Base-by-base conservation (phyloP, 2,113 vertebrate genomes). In the Muntiacus reevesi region DNA sequence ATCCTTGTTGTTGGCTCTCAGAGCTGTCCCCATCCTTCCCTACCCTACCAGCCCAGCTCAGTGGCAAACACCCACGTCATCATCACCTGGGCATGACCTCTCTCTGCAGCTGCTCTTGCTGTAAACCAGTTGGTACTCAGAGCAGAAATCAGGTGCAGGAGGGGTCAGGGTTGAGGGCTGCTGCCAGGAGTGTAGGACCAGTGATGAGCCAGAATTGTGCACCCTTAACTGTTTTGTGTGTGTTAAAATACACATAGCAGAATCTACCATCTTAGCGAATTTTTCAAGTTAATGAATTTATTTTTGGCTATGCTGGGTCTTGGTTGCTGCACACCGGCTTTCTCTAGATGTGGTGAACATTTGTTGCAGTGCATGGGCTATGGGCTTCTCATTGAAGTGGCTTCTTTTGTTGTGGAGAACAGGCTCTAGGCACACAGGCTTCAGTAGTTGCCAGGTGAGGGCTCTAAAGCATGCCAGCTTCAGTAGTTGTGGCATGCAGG, bases 51-150 rank as follows among this genome's bases (percentile, higher is more conserved):
- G 25, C 71, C 71, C 40, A 43, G 71, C 60, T 62, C 60, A 33
- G 28, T 0, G 0, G 23, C 40, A 7, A 43, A 76, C 23, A 43
- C 36, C 33, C 40, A 15, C 2, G 0, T 76, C 40, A 76, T 76
- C 71, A 27, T 45, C 13, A 4, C 25, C 74, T 2, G 2, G 40
- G 74, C 2, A 2, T 15, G 23, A 25, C 40, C 74, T 76, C 74
- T 14, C 13, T 78, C 25, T 28, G 40, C 0, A 3, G 74, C 40
- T 27, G 25, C 40, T 45, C 25, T 7, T 78, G 74, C 3, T 78
- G 40, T 45, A 28, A 45, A 28, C 40, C 43, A 15, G 74, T 15
- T 78, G 40, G 2, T 50, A 78, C 74, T 76, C 40, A 76, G 71
- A 45, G 40, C 40, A 36, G 64, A 67, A 36, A 21, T 21, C 8